A percentile compares a stretch with the other conserved stretches of the same genome.
These are phyloP conservation scores for Tridacna crocea DNA, from an alignment of 2,888 invertebrate genomes.

Conservation along the genomic window DNA sequence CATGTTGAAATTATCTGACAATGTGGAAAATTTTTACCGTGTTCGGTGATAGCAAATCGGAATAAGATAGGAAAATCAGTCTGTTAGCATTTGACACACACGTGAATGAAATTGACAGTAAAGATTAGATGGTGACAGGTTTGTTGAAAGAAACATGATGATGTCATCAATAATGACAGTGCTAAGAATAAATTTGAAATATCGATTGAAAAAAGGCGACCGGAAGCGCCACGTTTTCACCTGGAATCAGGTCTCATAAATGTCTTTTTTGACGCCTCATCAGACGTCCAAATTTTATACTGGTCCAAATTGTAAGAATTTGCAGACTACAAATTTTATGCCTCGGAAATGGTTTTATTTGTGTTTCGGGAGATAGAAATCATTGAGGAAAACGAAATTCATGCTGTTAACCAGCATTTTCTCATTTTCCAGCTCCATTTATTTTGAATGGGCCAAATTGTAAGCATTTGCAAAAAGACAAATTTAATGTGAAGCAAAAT, in stretches of 20 bases:
- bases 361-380: neutral
- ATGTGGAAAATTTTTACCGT: too few species aligned
- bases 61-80: slow-evolving; percentile 18
- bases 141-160: slow-evolving; percentile 29
- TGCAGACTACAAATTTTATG: neutral
- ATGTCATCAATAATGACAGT: slow-evolving; percentile 25
- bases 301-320: neutral
- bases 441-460: too few species aligned
- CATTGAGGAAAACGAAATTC: neutral
- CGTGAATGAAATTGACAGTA: slow-evolving; percentile 28
- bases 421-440: too few species aligned
- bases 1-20: too few species aligned
- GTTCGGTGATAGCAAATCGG: too few species aligned
- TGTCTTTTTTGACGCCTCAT: too few species aligned
- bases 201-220: too few species aligned
- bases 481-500: too few species aligned
- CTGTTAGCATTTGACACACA: slow-evolving; percentile 1
- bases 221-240: too few species aligned
- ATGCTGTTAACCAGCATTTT: neutral
- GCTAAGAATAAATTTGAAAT: slow-evolving; percentile 10
- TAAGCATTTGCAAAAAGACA: too few species aligned
- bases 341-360: neutral
- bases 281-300: too few species aligned
- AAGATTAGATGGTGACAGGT: slow-evolving; percentile 18
- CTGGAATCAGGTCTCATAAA: too few species aligned